phyloP scores from a whole-genome alignment of 1,140 invertebrate species.

The Pteromalus puparum region DNA sequence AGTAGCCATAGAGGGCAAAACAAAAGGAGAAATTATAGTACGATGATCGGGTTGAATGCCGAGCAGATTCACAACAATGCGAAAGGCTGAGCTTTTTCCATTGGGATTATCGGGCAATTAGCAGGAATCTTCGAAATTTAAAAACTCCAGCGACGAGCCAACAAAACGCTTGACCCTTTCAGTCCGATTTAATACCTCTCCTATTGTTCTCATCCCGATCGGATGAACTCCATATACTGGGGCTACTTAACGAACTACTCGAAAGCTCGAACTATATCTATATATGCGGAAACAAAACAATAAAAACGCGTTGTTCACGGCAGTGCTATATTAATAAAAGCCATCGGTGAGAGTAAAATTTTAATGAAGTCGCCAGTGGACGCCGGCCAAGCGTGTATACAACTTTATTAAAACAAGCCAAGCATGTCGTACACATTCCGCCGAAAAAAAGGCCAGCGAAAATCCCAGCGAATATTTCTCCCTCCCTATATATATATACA shows the following conservation, averaged over 20 bases:
- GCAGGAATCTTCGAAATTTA: not conserved
- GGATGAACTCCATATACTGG: not conserved
- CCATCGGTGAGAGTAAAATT: not conserved
- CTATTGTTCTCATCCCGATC: conserved; percentile 2
- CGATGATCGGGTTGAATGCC: too few species aligned
- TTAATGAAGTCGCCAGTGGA: not conserved
- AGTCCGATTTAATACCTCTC: not conserved
- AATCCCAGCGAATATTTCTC: not conserved
- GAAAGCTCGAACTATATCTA: not conserved
- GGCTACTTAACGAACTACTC: conserved; percentile 21
- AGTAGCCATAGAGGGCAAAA: not conserved
- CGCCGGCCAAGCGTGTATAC: not conserved
- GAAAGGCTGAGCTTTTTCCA: not conserved
- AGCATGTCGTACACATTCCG: not conserved
- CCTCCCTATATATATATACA: too few species aligned
- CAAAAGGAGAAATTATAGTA: not conserved
- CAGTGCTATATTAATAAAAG: not conserved
- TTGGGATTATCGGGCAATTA: not conserved
- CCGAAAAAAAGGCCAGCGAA: not conserved
- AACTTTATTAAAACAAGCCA: not conserved
- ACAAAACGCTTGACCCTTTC: conserved; percentile 60
- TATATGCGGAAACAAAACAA: not conserved
- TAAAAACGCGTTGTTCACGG: not conserved
- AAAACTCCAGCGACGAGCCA: conserved; percentile 4
- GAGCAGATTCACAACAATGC: not conserved